Percentiles rank a stretch among this genome's conserved stretches.
Conservation (phyloP, 2,113 vertebrate species). For the Astur gentilis region DNA sequence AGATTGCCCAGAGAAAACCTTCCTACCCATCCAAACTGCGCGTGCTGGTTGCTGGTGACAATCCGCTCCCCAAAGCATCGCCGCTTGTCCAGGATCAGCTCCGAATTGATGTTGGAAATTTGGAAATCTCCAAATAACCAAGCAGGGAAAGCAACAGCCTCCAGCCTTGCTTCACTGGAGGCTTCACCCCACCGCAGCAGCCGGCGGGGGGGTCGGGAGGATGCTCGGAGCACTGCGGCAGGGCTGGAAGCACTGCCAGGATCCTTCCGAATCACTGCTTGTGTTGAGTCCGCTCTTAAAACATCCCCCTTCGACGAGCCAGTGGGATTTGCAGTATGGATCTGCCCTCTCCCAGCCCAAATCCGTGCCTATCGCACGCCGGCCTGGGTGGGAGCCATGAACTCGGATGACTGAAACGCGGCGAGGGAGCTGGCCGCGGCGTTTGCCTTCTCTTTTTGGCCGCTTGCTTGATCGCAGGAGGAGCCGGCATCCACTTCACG, state of each 20-base stretch:
- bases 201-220: background rate
- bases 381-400: background rate
- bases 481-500: background rate
- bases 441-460: background rate
- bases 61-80: rapidly evolving
- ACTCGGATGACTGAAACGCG: background rate
- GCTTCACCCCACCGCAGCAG: background rate
- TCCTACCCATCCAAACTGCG: background rate
- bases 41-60: rapidly evolving
- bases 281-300: rapidly evolving
- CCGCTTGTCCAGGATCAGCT: rapidly evolving
- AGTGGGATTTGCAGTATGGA: background rate
- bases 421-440: background rate
- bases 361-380: rapidly evolving
- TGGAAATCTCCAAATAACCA: background rate
- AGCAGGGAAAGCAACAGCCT: background rate
- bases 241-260: background rate
- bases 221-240: background rate
- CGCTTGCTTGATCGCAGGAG: background rate
- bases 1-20: background rate
- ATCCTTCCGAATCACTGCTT: rapidly evolving
- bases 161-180: background rate
- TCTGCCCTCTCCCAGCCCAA: background rate
- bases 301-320: rapidly evolving
- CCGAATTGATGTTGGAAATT: rapidly evolving